Base-by-base conservation (phyloP, 2,797 vertebrate genomes). In the Pseudotriccus pelzelni region DNA sequence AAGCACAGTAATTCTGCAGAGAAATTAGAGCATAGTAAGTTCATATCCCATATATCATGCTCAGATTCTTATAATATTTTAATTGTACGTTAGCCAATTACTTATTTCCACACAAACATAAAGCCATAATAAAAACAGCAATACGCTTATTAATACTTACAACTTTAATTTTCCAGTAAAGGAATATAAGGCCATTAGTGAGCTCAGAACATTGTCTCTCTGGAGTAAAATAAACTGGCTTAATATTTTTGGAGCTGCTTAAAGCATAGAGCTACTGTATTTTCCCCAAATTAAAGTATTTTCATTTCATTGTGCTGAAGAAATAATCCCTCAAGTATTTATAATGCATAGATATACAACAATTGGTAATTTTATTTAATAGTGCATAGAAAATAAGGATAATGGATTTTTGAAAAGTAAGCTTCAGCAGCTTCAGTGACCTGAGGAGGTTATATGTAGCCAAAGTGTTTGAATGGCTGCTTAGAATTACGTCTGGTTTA, bases 251-350 rank as follows among this genome's bases (percentile, higher is more conserved):
- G 12, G 24, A 93, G 64, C 75, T 90, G 68, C 69, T 92, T 92
- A 94, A 92, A 85, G 60, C 44, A 74, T 43, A 83, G 47, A 83
- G 23, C 47, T 77, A 87, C 37, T 44, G 27, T 83, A 85, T 93
- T 90, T 89, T 50, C 68, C 44, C 49, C 60, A 77, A 66, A 90
- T 92, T 83, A 94, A 90, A 90, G 64, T 77, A 85, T 93, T 90
- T 93, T 92, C 44, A 87, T 92, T 92, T 94, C 66, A 89, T 53
- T 95, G 64, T 67, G 70, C 52, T 75, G 60, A 74, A 90, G 34
- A 94, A 92, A 90, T 94, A 93, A 96, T 92, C 64, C 41, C 58
- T 92, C 84, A 90, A 89, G 68, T 74, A 60, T 90, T 93, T 90
- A 77, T 77, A 96, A 77, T 53, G 27, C 75, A 77, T 32, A 82